Evolutionary conservation across 2,888 invertebrate genomes (phyloP).

Genomic region (Volucella inflata): DNA sequence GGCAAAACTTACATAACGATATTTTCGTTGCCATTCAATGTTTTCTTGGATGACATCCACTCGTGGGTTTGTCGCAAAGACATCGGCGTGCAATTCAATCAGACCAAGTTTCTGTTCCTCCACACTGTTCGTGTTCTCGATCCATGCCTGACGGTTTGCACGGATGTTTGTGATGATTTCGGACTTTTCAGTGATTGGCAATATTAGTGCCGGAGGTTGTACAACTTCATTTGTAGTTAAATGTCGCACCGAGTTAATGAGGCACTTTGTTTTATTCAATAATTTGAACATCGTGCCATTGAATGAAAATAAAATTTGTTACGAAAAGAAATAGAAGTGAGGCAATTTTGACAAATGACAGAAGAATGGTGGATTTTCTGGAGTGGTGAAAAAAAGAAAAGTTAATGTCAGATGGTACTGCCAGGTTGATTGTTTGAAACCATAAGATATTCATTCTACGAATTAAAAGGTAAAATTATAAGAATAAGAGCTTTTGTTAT

Average conservation of each 20-base stretch:
- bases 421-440: background rate
- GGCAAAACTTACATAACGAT: slow-evolving; percentile 92
- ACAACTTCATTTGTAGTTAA: slow-evolving; percentile 29
- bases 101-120: slow-evolving; percentile 92
- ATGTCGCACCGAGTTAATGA: slow-evolving; percentile 53
- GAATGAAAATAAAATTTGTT: slow-evolving; percentile 16
- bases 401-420: background rate
- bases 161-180: slow-evolving; percentile 77
- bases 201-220: slow-evolving; percentile 77
- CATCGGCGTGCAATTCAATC: slow-evolving; percentile 93
- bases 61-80: slow-evolving; percentile 93
- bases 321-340: slow-evolving; percentile 7
- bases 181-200: slow-evolving; percentile 76
- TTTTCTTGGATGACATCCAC: slow-evolving; percentile 95
- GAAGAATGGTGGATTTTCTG: background rate
- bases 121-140: slow-evolving; percentile 91
- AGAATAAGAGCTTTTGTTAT: too few relatives aligned
- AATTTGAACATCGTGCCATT: slow-evolving; percentile 55
- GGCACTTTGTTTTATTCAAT: slow-evolving; percentile 63
- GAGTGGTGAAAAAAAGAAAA: background rate
- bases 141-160: slow-evolving; percentile 90
- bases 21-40: slow-evolving; percentile 92
- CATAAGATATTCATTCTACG: too few relatives aligned
- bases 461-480: too few relatives aligned
- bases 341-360: slow-evolving; percentile 41